These are phyloP conservation scores for Kobus ellipsiprymnus DNA, from an alignment of 2,113 vertebrate genomes.

Conservation along the genomic window DNA sequence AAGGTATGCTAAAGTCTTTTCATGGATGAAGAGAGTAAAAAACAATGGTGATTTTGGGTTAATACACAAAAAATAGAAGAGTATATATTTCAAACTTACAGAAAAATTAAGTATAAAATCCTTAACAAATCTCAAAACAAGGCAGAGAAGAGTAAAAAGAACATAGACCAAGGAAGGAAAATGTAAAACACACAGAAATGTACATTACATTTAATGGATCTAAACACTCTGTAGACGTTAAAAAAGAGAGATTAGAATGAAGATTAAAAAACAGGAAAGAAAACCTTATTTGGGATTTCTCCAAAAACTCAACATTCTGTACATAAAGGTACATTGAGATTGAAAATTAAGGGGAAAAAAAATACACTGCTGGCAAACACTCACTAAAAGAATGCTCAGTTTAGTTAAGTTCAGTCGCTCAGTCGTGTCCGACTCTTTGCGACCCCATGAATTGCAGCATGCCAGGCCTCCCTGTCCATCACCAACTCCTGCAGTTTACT, in stretches of 20 bases:
- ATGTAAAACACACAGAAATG: neutral
- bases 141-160: neutral
- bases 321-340: neutral
- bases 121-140: neutral
- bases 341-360: neutral
- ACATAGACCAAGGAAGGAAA: neutral
- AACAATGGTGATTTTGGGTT: neutral
- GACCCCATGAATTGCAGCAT: no score
- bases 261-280: neutral
- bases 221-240: neutral
- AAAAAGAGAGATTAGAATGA: neutral
- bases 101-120: neutral
- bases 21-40: neutral
- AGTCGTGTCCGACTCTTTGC: no score
- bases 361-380: neutral
- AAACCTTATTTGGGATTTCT: neutral
- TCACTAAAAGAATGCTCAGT: neutral
- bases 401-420: no score
- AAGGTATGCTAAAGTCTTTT: neutral
- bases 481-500: no score
- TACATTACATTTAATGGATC: neutral
- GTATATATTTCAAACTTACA: neutral
- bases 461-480: no score
- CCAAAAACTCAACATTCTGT: neutral
- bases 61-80: neutral